Conservation (phyloP, 2,888 invertebrate genomes). For the Teinopalpus imperialis region DNA sequence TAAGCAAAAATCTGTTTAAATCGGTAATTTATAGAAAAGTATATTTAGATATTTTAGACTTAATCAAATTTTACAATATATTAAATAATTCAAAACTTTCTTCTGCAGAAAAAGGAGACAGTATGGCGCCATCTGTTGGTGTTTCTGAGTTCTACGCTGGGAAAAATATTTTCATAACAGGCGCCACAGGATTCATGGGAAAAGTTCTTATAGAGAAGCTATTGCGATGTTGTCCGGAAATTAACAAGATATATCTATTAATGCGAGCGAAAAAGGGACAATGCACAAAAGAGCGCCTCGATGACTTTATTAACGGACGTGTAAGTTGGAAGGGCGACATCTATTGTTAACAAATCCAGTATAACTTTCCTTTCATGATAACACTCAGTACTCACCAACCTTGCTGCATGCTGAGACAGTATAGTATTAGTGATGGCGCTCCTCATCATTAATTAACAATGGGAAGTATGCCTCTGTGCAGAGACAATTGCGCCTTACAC, state of each 20-base stretch:
- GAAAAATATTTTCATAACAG: constrained; percentile 88
- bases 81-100: too few species aligned
- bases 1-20: too few species aligned
- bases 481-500: too few species aligned
- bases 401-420: too few species aligned
- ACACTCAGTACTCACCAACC: too few species aligned
- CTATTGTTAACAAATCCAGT: not conserved
- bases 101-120: constrained; percentile 10
- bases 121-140: constrained; percentile 59
- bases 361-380: too few species aligned
- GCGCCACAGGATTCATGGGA: constrained; percentile 92
- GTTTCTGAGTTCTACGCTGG: constrained; percentile 81
- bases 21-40: too few species aligned
- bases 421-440: too few species aligned
- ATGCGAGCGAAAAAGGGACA: constrained; percentile 88
- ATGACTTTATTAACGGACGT: constrained; percentile 76
- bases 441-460: too few species aligned
- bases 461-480: too few species aligned
- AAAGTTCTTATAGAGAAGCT: constrained; percentile 91
- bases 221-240: constrained; percentile 85
- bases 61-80: too few species aligned
- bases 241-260: constrained; percentile 86
- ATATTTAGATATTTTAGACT: too few species aligned
- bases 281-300: constrained; percentile 82
- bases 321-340: constrained; percentile 57